Evolutionary conservation across 1,140 invertebrate species (phyloP), one percentile per base, ranked within the genome.

Genomic region (Drosophila serrata): DNA sequence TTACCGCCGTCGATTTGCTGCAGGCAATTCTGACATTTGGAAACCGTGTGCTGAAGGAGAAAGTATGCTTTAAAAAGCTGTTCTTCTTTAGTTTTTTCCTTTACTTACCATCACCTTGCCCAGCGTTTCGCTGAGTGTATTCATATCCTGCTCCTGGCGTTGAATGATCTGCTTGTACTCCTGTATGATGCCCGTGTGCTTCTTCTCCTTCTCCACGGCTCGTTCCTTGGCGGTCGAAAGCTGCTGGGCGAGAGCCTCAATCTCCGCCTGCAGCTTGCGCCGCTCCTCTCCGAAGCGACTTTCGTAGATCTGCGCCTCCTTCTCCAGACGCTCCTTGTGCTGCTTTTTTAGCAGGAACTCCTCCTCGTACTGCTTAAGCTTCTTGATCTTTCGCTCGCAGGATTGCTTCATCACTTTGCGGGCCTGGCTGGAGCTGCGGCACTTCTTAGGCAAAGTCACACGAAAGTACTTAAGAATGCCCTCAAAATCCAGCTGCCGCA

Each of bases 401-500:
- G 98, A 98, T 48, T 96, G 94, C 92, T 97, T 97, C 93, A 99
- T 97, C 9, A 99, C 94, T 59, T 97, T 95, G 49, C 96, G 95
- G 0, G 98, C 97, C 4, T 96, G 95, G 81, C 98, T 97, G 93
- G 99, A 97, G 27, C 96, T 97, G 46, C 98, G 95, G 92, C 98
- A 99, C 91, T 98, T 98, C 93, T 99, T 99, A 13, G 99, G 99
- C 62, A 99, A 94, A 15, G 97, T 97, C 3, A 99, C 98, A 57
- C 99, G 95, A 92, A 98, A 98, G 93, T 97, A 97, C 91, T 98
- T 98, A 5, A 98, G 93, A 96, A 99, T 95, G 95, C 99, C 93
- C 94, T 99, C 99, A 93, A 99, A 99, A 94, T 99, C 99, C 48
- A 98, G 94, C 62, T 96, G 95, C 31, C 99, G 93, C n/a, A 99